Percentiles rank a stretch among this genome's conserved stretches.
phyloP scores from a whole-genome alignment of 2,113 vertebrate species.

The chimpanzee (Pan troglodytes) region DNA sequence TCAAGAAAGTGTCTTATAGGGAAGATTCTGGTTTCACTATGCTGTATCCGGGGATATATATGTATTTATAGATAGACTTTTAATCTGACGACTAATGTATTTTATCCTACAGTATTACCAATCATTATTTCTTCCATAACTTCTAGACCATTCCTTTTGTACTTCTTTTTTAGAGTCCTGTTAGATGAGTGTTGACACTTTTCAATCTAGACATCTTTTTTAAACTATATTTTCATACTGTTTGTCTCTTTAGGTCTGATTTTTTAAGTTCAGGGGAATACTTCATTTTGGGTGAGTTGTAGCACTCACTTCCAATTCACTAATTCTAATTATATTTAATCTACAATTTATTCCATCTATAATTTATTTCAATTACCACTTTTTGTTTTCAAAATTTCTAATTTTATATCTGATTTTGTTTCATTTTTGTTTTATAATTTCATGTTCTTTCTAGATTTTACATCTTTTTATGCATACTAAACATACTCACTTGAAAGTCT shows the following conservation, averaged over 20 bases:
- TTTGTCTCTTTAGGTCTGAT: background rate
- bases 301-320: background rate
- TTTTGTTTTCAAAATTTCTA: background rate
- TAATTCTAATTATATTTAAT: background rate
- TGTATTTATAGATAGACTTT: background rate
- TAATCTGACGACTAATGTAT: background rate
- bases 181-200: background rate
- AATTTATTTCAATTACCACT: background rate
- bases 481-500: background rate
- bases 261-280: background rate
- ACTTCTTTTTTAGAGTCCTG: background rate
- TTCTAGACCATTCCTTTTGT: background rate
- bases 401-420: background rate
- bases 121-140: background rate
- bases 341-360: background rate
- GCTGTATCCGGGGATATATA: background rate
- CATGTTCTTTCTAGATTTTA: background rate
- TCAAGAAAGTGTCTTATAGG: background rate
- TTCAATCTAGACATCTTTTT: background rate
- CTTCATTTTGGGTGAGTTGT: background rate
- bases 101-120: background rate
- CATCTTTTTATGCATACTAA: background rate
- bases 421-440: background rate
- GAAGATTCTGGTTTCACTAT: background rate
- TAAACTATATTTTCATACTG: background rate